Evolutionary conservation across 2,888 invertebrate genomes (phyloP), one percentile per base, ranked within the genome.

Genomic region (Caenorhabditis japonica): DNA sequence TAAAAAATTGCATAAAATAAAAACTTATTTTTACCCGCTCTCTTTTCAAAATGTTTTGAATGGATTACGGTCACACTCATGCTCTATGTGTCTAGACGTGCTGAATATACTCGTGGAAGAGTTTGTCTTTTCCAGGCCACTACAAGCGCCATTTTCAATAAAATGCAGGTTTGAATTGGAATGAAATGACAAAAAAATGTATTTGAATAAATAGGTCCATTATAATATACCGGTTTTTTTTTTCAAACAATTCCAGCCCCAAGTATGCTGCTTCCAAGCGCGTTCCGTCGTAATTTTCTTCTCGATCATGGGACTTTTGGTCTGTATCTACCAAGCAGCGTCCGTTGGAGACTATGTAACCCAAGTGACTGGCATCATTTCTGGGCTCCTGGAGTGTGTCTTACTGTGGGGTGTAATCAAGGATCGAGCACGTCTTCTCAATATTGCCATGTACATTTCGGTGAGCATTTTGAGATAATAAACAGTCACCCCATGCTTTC

Each of bases 401-500:
- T 8, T 64, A 3, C 19, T 56, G 21, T 64, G 39, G n/a, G 55
- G 64, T 13, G 64, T 64, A 0, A 39, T 64, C 17, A 64, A 41
- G 33, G 41, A 64, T 34, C 3, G 4, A 12, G 19, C 55, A 4
- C 30, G 30, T n/a, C 41, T 41, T 4, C 33, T 64, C 5, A 47
- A 47, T n/a, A 23, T 56, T 23, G 39, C 64, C 13, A 64, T 64
- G 64, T 64, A 56, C 19, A 64, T 64, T 19, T 64, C 64, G 47
- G 62, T 64, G 15, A 53, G 51, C 4, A 1, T 12, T 53, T 17
- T n/a, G 7, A 15, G 15, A 33, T 8, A 44, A 1, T 25, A 8
- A 1, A 41, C 4, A 17, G 4, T 3, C 2, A 10, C 5, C n/a
- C 41, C 17, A 17, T 19, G 17, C 4, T 5, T 19, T 5, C 19